A percentile compares a stretch with the other conserved stretches of the same genome.
Conservation (phyloP, 1,140 invertebrate species). For the Proales similis region DNA sequence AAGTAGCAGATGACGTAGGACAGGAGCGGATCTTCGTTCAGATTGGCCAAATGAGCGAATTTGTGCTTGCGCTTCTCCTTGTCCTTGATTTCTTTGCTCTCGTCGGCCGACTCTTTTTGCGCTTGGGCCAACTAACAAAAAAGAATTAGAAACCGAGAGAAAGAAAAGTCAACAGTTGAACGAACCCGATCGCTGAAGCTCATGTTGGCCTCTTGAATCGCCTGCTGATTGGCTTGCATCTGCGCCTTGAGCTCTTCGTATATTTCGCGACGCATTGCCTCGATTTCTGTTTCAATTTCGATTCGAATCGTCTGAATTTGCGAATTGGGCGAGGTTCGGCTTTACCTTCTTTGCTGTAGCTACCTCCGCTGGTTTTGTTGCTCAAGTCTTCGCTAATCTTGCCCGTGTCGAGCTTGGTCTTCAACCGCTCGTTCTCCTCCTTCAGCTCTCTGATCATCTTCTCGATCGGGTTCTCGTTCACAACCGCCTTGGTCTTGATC, state of each 20-base stretch:
- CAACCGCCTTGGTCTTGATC: constrained; percentile 87
- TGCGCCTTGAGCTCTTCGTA: constrained; percentile 52
- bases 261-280: constrained; percentile 48
- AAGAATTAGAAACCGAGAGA: background rate
- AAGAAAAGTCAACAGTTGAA: background rate
- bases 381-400: constrained; percentile 40
- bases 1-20: constrained; percentile 52
- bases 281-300: constrained; percentile 43
- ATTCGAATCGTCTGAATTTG: background rate
- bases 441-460: constrained; percentile 53
- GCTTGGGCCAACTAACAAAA: constrained; percentile 38
- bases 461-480: constrained; percentile 64
- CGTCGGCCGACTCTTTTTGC: constrained; percentile 42
- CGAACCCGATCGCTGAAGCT: constrained; percentile 15
- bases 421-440: constrained; percentile 60
- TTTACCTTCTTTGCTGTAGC: constrained; percentile 38
- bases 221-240: constrained; percentile 48
- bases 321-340: background rate
- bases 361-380: background rate
- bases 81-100: constrained; percentile 45
- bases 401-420: constrained; percentile 47
- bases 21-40: constrained; percentile 54
- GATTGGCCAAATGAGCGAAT: constrained; percentile 48
- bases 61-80: constrained; percentile 41
- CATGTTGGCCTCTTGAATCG: constrained; percentile 42